A percentile compares a stretch with the other conserved stretches of the same genome.
phyloP scores from a whole-genome alignment of 2,888 invertebrate species.

The Nymphalis urticae region DNA sequence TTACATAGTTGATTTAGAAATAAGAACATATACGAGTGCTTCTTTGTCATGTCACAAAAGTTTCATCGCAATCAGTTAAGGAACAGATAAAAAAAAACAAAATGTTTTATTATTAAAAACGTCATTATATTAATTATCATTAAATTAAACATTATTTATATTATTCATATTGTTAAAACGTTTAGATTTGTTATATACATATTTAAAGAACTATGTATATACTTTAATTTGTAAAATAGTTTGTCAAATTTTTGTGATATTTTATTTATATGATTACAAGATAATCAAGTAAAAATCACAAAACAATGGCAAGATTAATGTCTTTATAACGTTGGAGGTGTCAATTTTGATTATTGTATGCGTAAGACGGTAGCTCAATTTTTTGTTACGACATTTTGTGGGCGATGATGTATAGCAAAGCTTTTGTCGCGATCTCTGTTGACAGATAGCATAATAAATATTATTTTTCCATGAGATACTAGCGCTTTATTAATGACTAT shows the following conservation, averaged over 20 bases:
- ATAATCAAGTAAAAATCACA: constrained; percentile 2
- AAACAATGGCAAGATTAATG: constrained; percentile 13
- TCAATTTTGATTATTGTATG: constrained; percentile 3
- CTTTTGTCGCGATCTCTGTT: constrained; percentile 28
- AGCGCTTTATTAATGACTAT: constrained; percentile 13
- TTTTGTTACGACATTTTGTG: constrained; percentile 30
- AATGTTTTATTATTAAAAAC: no score
- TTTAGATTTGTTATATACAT: no score
- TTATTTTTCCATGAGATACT: constrained; percentile 27
- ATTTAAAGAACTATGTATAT: no score
- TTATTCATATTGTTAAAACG: no score
- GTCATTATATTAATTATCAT: no score
- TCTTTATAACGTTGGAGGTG: not conserved
- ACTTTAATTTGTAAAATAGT: no score
- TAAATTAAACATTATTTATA: no score
- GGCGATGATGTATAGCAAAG: constrained; percentile 42
- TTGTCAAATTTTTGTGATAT: not conserved
- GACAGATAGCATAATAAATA: constrained; percentile 40
- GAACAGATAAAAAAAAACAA: no score
- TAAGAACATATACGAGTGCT: no score
- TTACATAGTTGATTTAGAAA: no score
- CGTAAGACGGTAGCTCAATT: constrained; percentile 31
- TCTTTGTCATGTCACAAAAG: no score
- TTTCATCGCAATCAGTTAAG: no score
- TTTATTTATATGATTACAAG: not conserved